Evolutionary conservation across 2,888 invertebrate species (phyloP).

Genomic region (Leptogaster cylindrica): DNA sequence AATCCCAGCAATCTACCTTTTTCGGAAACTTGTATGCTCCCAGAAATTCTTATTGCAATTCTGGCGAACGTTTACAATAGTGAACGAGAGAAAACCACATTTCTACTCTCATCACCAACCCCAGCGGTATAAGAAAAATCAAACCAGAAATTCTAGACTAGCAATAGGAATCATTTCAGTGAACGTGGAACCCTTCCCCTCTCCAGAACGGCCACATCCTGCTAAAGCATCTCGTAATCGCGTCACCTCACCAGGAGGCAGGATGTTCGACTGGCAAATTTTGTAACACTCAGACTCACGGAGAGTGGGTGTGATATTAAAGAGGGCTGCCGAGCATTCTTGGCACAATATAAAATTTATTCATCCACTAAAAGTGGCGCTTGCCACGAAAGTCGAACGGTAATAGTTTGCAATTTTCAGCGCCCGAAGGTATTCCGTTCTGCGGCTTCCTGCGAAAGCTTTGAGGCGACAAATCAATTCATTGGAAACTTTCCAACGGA

Average conservation of each 20-base stretch:
- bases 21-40: not conserved
- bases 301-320: not conserved
- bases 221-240: too few relatives aligned
- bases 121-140: too few relatives aligned
- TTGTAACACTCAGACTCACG: conserved; percentile 6
- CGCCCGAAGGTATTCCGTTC: conserved; percentile 43
- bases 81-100: too few relatives aligned
- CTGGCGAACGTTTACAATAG: not conserved
- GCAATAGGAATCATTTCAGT: too few relatives aligned
- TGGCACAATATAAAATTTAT: conserved; percentile 20
- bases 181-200: too few relatives aligned
- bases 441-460: conserved; percentile 50
- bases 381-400: conserved; percentile 2
- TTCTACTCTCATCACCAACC: too few relatives aligned
- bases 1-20: not conserved
- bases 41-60: not conserved
- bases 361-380: not conserved
- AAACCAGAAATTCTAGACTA: too few relatives aligned
- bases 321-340: not conserved
- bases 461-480: conserved; percentile 53
- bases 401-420: conserved; percentile 37
- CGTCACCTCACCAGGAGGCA: not conserved
- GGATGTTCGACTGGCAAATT: conserved; percentile 3
- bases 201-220: too few relatives aligned
- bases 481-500: conserved; percentile 51